Base-by-base conservation (phyloP, 2,888 invertebrate genomes). In the Mythimna ferrago region DNA sequence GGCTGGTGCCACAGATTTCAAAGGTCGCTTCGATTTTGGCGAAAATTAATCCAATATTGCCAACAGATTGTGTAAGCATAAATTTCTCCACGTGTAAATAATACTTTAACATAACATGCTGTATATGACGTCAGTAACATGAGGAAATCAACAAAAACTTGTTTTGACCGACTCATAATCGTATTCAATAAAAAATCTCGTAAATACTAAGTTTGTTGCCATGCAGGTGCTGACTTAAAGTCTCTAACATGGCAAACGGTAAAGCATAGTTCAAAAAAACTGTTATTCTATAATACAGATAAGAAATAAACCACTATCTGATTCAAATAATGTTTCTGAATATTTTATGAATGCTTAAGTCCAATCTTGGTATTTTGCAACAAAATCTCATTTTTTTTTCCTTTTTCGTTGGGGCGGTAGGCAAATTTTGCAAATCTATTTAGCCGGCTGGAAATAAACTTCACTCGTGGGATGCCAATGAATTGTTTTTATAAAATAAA, bases 11-110 rank as follows among this genome's bases (percentile, higher is more conserved):
- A 57, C 73, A 79, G 76, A 81, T 81, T 68, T 87, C 83, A 87
- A 89, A 89, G 87, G 86, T 87, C 83, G 81, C 80, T 73, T 81
- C 78, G 85, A 81, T 85, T 87, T 86, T 82, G 80, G 66, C 44
- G 70, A 81, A 84, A 86, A 85, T 88, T 87, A 88, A 91, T 85
- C 85, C 77, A 89, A 89, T 90, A 87, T 76, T 77, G 74, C 70
- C 71, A 73, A 75, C 80, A 82, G 77, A 81, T 74, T 81, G 65
- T 73, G 73, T 71, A 80, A 78, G 65, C 66, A 73, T 73, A 80
- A 75, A 75, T 76, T 44, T 81, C 62, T 64, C 41, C 70, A 62
- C 60, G 62, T 64, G 53, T 60, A 79, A 74, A 78, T 61, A 56
- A 56, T 57, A n/a, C 48, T 48, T 16, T 32, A 19, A 11, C 32